phyloP scores from a whole-genome alignment of 1,140 invertebrate genomes.

The Orius laevigatus region DNA sequence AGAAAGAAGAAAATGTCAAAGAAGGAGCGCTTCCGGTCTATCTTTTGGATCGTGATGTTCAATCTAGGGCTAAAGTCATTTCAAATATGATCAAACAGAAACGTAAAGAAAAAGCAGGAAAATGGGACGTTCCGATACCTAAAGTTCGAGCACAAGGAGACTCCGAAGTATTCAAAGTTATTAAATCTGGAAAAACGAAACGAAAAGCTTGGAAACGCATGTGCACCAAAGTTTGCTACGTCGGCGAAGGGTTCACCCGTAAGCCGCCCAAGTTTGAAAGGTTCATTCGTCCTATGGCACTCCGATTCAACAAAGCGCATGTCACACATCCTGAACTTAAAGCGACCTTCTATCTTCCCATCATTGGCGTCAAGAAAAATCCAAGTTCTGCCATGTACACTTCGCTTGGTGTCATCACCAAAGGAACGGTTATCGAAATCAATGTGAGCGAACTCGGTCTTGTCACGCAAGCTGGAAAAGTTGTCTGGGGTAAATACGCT shows the following conservation, averaged over 20 bases:
- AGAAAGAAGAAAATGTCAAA: constrained; percentile 43
- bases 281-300: constrained; percentile 96
- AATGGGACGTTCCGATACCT: constrained; percentile 99
- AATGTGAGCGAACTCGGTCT: constrained; percentile 98
- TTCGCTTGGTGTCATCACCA: constrained; percentile 93
- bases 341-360: constrained; percentile 95
- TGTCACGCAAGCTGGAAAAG: constrained; percentile 97
- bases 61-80: constrained; percentile 82
- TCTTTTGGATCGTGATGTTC: constrained; percentile 89
- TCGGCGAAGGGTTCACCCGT: constrained; percentile 94
- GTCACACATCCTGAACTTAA: constrained; percentile 98
- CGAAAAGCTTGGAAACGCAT: constrained; percentile 98
- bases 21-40: constrained; percentile 93
- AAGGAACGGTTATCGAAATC: constrained; percentile 93
- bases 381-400: constrained; percentile 96
- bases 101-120: constrained; percentile 97
- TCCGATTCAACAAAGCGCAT: constrained; percentile 92
- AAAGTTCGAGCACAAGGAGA: constrained; percentile 97
- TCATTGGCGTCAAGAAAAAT: constrained; percentile 99
- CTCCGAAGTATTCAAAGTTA: constrained; percentile 82
- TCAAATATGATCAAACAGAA: constrained; percentile 99
- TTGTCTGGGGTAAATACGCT: constrained; percentile 99
- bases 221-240: constrained; percentile 97
- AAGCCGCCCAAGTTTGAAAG: constrained; percentile 99
- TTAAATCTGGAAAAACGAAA: constrained; percentile 87